A percentile compares a stretch with the other conserved stretches of the same genome.
Conservation (phyloP, 1,140 invertebrate genomes). For the Zaprionus ghesquierei region DNA sequence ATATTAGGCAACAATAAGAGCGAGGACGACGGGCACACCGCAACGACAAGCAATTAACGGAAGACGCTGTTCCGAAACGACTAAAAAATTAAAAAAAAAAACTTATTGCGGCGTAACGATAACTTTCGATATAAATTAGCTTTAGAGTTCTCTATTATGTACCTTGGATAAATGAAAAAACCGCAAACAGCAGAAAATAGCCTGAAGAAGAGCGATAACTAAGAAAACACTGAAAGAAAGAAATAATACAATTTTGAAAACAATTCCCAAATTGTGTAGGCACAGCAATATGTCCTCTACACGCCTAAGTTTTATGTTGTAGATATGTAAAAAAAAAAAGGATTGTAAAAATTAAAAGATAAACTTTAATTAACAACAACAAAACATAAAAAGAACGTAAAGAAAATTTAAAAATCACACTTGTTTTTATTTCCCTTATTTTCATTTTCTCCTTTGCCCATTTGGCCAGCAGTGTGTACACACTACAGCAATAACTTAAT, state of each 20-base stretch:
- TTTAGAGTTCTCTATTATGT: constrained; percentile 61
- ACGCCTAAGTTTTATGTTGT: constrained; percentile 65
- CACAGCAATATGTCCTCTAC: constrained; percentile 14
- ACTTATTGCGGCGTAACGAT: constrained; percentile 11
- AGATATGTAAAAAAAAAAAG: constrained; percentile 74
- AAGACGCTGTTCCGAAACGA: not conserved
- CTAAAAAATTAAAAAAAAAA: not conserved
- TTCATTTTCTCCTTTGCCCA: not conserved
- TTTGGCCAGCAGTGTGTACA: not conserved
- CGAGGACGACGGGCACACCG: constrained; percentile 32
- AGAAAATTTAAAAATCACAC: constrained; percentile 13
- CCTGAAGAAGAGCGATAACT: not conserved
- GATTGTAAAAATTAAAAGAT: constrained; percentile 59
- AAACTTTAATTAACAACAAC: constrained; percentile 29
- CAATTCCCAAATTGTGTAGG: constrained; percentile 39
- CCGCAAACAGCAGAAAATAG: not conserved
- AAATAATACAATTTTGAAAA: not conserved
- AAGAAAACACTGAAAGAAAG: constrained; percentile 18
- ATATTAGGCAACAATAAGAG: constrained; percentile 86
- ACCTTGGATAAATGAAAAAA: constrained; percentile 50
- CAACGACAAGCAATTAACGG: not conserved
- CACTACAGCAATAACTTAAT: not conserved
- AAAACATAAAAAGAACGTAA: constrained; percentile 39
- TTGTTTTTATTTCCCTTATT: not conserved
- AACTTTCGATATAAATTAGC: constrained; percentile 29